Evolutionary conservation across 2,113 vertebrate genomes (phyloP), one percentile per base, ranked within the genome.

Genomic region (Toxotes chatareus): DNA sequence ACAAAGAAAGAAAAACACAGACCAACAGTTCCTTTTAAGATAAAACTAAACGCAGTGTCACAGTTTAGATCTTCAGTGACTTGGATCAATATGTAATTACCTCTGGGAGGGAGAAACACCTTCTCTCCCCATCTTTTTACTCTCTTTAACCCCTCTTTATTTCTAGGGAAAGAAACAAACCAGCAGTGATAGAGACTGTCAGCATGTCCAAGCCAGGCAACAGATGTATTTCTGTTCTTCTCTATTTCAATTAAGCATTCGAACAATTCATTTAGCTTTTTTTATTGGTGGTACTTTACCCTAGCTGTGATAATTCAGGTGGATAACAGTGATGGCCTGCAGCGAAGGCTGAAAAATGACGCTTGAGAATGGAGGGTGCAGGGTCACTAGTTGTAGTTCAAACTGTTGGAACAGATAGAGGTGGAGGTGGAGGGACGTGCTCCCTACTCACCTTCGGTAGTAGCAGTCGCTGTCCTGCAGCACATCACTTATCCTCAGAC

Each of bases 71-170:
- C 89, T 87, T 89, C 78, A 34, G 76, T 84, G 88, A 92, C 89
- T 87, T 19, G 79, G 88, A 93, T 94, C 93, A 90, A 94, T 94
- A 94, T 87, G 91, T 90, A 91, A 94, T 94, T 93, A 93, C 89
- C 88, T 83, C 79, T 7, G 75, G 78, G 84, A 86, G 77, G 72
- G 86, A 87, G 84, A 83, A 83, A 81, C 84, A 75, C 86, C 80
- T 74, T 85, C 70, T 46, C 46, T 53, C 46, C 34, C 59, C 70
- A 65, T 86, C 76, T 81, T 74, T 87, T 79, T 56, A 73, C 73
- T 86, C 79, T 79, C 63, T 78, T 87, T 91, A 91, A 84, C 85
- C 88, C 83, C 63, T 76, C 74, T 91, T 88, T 76, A 79, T 86
- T 86, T 38, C 47, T 67, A 83, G 47, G 23, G 53, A 73, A 12